phyloP scores from a whole-genome alignment of 92 coral and sea anemone species.

The Micromussa lordhowensis region DNA sequence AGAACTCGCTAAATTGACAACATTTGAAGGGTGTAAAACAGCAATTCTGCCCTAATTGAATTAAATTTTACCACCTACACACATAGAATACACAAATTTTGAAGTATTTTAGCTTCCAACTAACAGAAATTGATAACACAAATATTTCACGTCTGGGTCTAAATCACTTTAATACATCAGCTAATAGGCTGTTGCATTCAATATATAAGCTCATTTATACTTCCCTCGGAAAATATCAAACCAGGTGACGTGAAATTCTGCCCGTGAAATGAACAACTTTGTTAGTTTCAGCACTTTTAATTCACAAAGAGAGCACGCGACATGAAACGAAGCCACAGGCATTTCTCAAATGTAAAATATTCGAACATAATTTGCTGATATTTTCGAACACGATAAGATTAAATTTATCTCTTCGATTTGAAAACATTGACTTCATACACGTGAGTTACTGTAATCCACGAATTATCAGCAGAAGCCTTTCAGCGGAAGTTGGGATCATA shows the following conservation, averaged over 20 bases:
- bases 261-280: slow-evolving; percentile 1
- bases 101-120: not conserved
- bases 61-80: not conserved
- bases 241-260: not conserved
- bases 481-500: not conserved
- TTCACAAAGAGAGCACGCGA: not conserved
- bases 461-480: not conserved
- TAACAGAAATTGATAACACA: slow-evolving; percentile 1
- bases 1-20: not conserved
- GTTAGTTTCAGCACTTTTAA: not conserved
- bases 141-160: slow-evolving; percentile 14
- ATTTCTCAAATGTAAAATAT: slow-evolving; percentile 30
- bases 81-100: not conserved
- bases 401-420: not conserved
- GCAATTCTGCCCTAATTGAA: not conserved
- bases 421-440: not conserved
- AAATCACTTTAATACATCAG: slow-evolving; percentile 23
- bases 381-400: no score
- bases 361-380: not conserved
- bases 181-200: not conserved
- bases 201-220: not conserved
- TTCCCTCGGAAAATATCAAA: not conserved
- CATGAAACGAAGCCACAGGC: not conserved
- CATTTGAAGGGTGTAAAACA: not conserved
- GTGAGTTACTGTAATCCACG: not conserved